Base-by-base conservation (phyloP, 1,140 invertebrate species). In the Apocrypta bakeri region DNA sequence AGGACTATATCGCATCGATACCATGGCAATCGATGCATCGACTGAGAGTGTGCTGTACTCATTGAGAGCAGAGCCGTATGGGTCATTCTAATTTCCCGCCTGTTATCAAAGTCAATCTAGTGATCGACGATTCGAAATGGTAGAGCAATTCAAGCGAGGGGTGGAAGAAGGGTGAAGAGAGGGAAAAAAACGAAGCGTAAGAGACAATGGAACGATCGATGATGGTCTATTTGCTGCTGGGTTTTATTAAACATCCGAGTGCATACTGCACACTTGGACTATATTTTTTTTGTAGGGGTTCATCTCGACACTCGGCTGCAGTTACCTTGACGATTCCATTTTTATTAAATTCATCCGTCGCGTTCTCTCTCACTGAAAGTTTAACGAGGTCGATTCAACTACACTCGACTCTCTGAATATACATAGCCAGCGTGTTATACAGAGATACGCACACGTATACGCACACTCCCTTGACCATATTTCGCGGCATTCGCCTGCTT, bases 121-220 rank as follows among this genome's bases (percentile, higher is more conserved):
- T 56, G 48, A 56, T 56, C 48, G 48, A 56, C 48, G 37, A 73
- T 73, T 73, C 71, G 71, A 73, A 73, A 56, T 56, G 48, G 48
- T 17, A 3, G 48, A 56, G 17, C 21, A 56, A 21, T 7, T 3
- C 21, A 17, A n/a, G 48, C 7, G 63, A 66, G 63, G n/a, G 25
- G n/a, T n/a, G n/a, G 63, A 27, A 21, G 12, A 9, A 11, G 24
- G 1, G 63, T 25, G 42, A 74, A 37, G 71, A 31, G 68, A 25
- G 1, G 1, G 40, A 24, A 25, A 73, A 73, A 73, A 73, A 48
- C 21, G 7, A 24, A n/a, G 24, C n/a, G 40, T 27, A 25, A 68
- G 69, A 73, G 71, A 73, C 71, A 73, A 73, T 73, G 24, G 71
- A 11, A 8, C 33, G 37, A 73, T 73, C 40, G 71, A 73, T 73